phyloP scores from a whole-genome alignment of 1,140 invertebrate species.

The Eumaeus atala region DNA sequence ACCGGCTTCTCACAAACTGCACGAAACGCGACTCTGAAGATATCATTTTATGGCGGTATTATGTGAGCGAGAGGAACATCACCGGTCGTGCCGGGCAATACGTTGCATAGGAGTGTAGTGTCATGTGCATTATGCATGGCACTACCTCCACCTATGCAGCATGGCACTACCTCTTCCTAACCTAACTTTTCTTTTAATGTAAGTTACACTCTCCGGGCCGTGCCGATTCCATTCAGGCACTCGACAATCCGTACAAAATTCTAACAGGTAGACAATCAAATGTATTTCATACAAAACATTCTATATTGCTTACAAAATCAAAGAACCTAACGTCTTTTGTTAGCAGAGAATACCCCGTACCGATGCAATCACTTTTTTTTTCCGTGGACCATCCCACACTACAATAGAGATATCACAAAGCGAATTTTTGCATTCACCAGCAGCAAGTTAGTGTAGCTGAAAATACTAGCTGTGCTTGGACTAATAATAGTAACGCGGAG shows the following conservation, averaged over 20 bases:
- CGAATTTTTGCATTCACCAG: slow-evolving; percentile 23
- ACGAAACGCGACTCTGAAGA: too few species aligned
- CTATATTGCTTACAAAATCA: slow-evolving; percentile 2
- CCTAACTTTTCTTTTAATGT: too few species aligned
- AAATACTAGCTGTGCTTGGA: slow-evolving; percentile 34
- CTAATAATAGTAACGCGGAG: slow-evolving; percentile 28
- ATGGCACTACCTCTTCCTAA: too few species aligned
- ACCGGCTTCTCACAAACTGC: too few species aligned
- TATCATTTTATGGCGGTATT: too few species aligned
- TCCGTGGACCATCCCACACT: slow-evolving; percentile 17
- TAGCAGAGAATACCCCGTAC: slow-evolving; percentile 3
- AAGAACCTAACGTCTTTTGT: slow-evolving; percentile 11
- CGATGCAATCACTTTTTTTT: slow-evolving; percentile 16
- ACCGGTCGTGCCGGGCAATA: too few species aligned
- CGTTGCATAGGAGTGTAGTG: too few species aligned
- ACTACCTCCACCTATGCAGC: too few species aligned
- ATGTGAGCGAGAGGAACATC: too few species aligned
- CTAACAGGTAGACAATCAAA: not conserved
- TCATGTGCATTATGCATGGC: too few species aligned
- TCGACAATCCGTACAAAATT: not conserved
- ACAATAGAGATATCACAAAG: slow-evolving; percentile 28
- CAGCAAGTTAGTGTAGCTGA: slow-evolving; percentile 30
- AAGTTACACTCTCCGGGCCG: too few species aligned
- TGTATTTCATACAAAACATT: not conserved
- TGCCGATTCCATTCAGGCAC: not conserved